Percentiles rank a stretch among this genome's conserved stretches.
These are phyloP conservation scores for Sphenodon punctatus DNA, from an alignment of 2,797 vertebrate species.

Conservation along the genomic window DNA sequence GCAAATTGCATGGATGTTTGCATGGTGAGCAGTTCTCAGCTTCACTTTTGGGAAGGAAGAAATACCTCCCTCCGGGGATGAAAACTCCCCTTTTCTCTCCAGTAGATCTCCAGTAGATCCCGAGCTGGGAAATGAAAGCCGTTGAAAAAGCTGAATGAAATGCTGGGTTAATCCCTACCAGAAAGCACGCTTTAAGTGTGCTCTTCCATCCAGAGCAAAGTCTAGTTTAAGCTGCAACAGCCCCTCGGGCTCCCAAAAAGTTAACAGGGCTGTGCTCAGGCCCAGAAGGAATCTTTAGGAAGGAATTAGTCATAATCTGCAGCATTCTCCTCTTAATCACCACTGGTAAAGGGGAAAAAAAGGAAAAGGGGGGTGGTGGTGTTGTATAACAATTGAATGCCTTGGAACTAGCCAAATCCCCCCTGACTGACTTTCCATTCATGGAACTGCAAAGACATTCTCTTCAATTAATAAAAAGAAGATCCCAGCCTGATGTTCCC, in stretches of 20 bases:
- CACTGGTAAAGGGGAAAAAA: background rate
- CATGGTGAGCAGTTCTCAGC: slow-evolving; percentile 32
- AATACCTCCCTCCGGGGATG: slow-evolving; percentile 3
- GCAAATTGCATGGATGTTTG: background rate
- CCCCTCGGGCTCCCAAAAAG: slow-evolving; percentile 62
- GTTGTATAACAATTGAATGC: slow-evolving; percentile 60
- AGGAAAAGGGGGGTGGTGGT: background rate
- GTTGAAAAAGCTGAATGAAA: slow-evolving; percentile 72
- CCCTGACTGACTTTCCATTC: slow-evolving; percentile 34
- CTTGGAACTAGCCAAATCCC: slow-evolving; percentile 42
- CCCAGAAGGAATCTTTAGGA: slow-evolving; percentile 60
- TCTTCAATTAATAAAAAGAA: background rate
- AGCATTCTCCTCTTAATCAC: slow-evolving; percentile 64
- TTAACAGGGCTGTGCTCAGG: slow-evolving; percentile 48
- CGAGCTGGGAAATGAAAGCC: slow-evolving; percentile 56
- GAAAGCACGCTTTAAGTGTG: slow-evolving; percentile 67
- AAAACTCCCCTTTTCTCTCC: slow-evolving; percentile 44
- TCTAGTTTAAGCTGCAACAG: slow-evolving; percentile 59
- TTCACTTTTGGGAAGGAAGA: slow-evolving; percentile 11
- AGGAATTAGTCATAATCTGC: slow-evolving; percentile 65
- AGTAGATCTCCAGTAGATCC: slow-evolving; percentile 57
- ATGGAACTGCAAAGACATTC: slow-evolving; percentile 21
- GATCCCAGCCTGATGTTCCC: background rate
- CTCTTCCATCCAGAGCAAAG: slow-evolving; percentile 70
- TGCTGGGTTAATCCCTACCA: slow-evolving; percentile 62